A percentile compares a stretch with the other conserved stretches of the same genome.
Evolutionary conservation across 2,113 vertebrate genomes (phyloP).

Genomic region (Perca fluviatilis): DNA sequence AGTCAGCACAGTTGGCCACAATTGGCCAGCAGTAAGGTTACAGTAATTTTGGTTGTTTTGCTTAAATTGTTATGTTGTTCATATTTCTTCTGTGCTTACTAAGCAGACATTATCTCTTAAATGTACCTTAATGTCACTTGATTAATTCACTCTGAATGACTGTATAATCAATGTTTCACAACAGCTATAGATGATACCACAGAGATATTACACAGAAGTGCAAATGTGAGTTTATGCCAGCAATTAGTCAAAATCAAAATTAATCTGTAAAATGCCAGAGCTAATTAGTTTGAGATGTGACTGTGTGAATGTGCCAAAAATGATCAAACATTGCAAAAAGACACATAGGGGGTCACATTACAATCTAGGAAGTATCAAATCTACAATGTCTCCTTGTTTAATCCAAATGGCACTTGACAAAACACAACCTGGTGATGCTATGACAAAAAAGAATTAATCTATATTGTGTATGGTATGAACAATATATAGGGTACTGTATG

Average conservation of each 20-base stretch:
- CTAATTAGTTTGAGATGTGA: conserved; percentile 9
- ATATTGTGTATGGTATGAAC: background rate
- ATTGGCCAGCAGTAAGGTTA: background rate
- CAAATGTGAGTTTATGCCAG: background rate
- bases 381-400: background rate
- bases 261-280: conserved; percentile 12
- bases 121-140: background rate
- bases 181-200: background rate
- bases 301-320: background rate
- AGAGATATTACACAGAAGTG: background rate
- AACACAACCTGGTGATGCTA: background rate
- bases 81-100: background rate
- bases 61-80: background rate
- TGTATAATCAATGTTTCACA: background rate
- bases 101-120: background rate
- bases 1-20: background rate
- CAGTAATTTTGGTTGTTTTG: background rate
- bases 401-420: background rate
- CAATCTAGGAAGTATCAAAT: background rate
- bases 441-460: background rate
- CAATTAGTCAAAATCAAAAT: conserved; percentile 22
- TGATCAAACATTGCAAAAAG: background rate
- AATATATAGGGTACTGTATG: background rate
- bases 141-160: background rate
- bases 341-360: background rate